Base-by-base conservation (phyloP, 2,888 invertebrate genomes). In the Patella pellucida region DNA sequence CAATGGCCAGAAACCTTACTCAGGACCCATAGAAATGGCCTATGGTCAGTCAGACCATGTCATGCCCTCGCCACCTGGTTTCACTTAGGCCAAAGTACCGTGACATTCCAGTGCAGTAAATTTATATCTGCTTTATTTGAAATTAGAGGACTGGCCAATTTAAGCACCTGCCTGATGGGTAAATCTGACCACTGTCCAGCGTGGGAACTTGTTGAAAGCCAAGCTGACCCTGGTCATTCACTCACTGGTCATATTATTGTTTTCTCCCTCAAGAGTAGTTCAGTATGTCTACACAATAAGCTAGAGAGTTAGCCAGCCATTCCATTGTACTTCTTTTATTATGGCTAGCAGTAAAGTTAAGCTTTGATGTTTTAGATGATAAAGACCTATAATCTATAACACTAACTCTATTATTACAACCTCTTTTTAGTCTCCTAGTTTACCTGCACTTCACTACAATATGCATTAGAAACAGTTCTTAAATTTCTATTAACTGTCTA, bases 1-100 rank as follows among this genome's bases (percentile, higher is more conserved):
- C 78, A 77, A n/a, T 56, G 74, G 52, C 72, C 76, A 62, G 56
- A 62, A 62, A 62, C 62, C 62, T 62, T 62, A 23, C 62, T 62
- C 62, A 62, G 23, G 23, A 19, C 62, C 62, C 23, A 19, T 62
- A 62, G 23, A 62, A 62, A 62, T 62, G 23, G 19, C 23, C 62
- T 62, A 62, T 62, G 23, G 62, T 4, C 62, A 62, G 62, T 62
- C 23, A 19, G 62, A 62, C 19, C 62, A 62, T 62, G 62, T 62
- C 62, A 62, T 62, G 62, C 62, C 62, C 62, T 62, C 23, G 23
- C 62, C 62, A 62, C 62, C 62, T 62, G 62, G 62, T 62, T 62
- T 62, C 62, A 62, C 62, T 62, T 62, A 62, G 62, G 62, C 62
- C 19, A 62, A 62, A 62, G 62, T 62, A 62, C 62, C 62, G 19